Base-by-base conservation (phyloP, 2,888 invertebrate species). In the Brenthis ino region DNA sequence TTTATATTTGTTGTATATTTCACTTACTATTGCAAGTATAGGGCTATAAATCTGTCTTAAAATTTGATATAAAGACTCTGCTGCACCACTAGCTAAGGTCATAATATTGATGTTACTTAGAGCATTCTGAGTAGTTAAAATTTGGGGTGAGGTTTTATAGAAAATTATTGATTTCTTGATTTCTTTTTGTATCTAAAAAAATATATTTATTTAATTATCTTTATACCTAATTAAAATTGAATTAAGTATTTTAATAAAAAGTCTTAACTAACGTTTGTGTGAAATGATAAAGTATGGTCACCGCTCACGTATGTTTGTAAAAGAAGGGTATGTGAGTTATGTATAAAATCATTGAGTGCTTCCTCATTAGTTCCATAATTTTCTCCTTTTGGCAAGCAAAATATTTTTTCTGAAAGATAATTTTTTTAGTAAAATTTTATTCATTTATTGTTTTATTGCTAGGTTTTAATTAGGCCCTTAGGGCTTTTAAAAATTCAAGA, bases 41-140 rank as follows among this genome's bases (percentile, higher is more conserved):
- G 93, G 93, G 48, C 85, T 85, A 73, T 90, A 93, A 13, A 93
- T 83, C 79, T 92, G 91, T 76, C 84, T 86, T 73, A 92, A 75
- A 72, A 88, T 82, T 71, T 89, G 86, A 77, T 93, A 93, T 72
- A 93, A 79, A 3, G 93, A 91, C 73, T 90, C 89, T 14, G 85
- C 86, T 37, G 87, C 85, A 77, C 83, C 87, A 64, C 80, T 80
- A n/a, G 85, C 84, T 20, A 93, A 68, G 43, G 91, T 90, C 20
- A 91, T 76, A 55, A 93, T 84, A 72, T 91, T 89, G 14, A 93
- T 77, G 75, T 84, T 78, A 37, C 83, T 83, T 5, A 85, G 67
- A 63, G 82, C 77, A 77, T 89, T 84, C 33, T 83, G 81, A 64
- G 77, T 70, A 43, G 79, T 80, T 47, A 91, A 75, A 55, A 82